These are phyloP conservation scores for Mystacides longicornis DNA, from an alignment of 2,888 invertebrate genomes.

Conservation along the genomic window DNA sequence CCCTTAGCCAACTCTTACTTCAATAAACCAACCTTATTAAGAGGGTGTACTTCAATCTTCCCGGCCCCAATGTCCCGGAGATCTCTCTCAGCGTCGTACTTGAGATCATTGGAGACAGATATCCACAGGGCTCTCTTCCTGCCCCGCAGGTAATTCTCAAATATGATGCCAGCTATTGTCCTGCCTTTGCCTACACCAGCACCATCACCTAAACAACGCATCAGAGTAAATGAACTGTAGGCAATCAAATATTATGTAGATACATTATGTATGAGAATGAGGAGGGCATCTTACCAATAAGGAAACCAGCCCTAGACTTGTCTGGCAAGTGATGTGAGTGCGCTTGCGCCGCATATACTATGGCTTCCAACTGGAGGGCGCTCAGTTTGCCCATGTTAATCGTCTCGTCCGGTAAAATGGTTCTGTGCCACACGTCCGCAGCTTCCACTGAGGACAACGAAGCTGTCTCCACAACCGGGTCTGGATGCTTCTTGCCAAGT, in stretches of 20 bases:
- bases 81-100: slow-evolving; percentile 96
- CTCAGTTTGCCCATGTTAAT: slow-evolving; percentile 83
- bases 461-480: slow-evolving; percentile 97
- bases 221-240: not conserved
- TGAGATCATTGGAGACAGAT: slow-evolving; percentile 96
- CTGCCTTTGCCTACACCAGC: slow-evolving; percentile 97
- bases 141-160: slow-evolving; percentile 91
- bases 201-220: slow-evolving; percentile 69
- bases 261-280: no score
- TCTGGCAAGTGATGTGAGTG: slow-evolving; percentile 87
- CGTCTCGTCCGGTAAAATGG: slow-evolving; percentile 76
- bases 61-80: slow-evolving; percentile 89
- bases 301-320: slow-evolving; percentile 87
- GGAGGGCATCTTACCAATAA: no score
- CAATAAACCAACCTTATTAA: slow-evolving; percentile 95
- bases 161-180: slow-evolving; percentile 96
- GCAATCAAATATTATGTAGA: no score
- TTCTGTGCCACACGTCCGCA: slow-evolving; percentile 82
- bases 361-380: slow-evolving; percentile 93
- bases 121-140: slow-evolving; percentile 97
- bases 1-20: no score
- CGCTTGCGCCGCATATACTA: slow-evolving; percentile 95
- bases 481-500: slow-evolving; percentile 93
- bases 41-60: slow-evolving; percentile 79
- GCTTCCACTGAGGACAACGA: slow-evolving; percentile 94